These are phyloP conservation scores for Jordanella pulchra DNA, from an alignment of 2,797 vertebrate species.

Conservation along the genomic window DNA sequence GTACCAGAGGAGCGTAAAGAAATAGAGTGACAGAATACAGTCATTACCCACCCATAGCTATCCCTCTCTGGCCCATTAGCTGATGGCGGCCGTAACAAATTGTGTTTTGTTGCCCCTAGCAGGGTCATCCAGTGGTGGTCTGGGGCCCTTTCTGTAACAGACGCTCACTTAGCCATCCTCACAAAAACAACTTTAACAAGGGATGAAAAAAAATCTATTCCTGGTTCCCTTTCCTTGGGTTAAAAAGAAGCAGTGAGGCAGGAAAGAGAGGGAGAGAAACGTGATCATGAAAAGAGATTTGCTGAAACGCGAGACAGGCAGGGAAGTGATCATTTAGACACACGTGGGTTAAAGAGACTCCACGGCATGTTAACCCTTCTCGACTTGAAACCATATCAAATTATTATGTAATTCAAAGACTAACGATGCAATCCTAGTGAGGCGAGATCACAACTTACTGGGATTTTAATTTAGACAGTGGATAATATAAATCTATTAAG, in stretches of 20 bases:
- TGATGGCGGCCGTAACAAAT: slow-evolving; percentile 98
- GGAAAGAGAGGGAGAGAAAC: slow-evolving; percentile 71
- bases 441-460: slow-evolving; percentile 49
- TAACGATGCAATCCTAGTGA: slow-evolving; percentile 44
- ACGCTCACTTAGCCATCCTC: slow-evolving; percentile 74
- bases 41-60: slow-evolving; percentile 92
- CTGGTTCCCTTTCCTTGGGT: slow-evolving; percentile 52
- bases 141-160: slow-evolving; percentile 71
- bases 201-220: slow-evolving; percentile 60
- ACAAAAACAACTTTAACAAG: slow-evolving; percentile 71
- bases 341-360: slow-evolving; percentile 68
- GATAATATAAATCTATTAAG: slow-evolving; percentile 51
- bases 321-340: slow-evolving; percentile 78
- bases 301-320: slow-evolving; percentile 56
- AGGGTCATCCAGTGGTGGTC: slow-evolving; percentile 92
- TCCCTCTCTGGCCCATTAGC: slow-evolving; percentile 96
- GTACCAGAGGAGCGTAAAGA: slow-evolving; percentile 72
- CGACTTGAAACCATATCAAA: slow-evolving; percentile 66
- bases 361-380: slow-evolving; percentile 63
- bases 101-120: slow-evolving; percentile 92
- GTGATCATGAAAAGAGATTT: slow-evolving; percentile 78
- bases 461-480: slow-evolving; percentile 56
- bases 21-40: slow-evolving; percentile 91
- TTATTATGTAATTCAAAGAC: slow-evolving; percentile 50
- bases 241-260: slow-evolving; percentile 77